Percentiles rank a stretch among this genome's conserved stretches.
Conservation (phyloP, 2,888 invertebrate genomes). For the Athrips mouffetella region DNA sequence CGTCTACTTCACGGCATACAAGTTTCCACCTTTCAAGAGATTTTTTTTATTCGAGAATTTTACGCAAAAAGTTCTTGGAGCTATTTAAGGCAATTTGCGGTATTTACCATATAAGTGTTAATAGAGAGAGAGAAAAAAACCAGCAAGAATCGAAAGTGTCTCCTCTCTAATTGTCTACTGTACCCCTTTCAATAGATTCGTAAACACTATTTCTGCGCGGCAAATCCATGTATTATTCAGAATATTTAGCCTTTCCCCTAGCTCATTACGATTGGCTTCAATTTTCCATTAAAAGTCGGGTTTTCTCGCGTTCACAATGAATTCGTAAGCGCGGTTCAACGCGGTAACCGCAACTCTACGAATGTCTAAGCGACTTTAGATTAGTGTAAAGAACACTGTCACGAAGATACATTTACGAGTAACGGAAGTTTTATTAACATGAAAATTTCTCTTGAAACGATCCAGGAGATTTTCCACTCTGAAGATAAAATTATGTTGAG, state of each 20-base stretch:
- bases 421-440: background rate
- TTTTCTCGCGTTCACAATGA: slow-evolving; percentile 58
- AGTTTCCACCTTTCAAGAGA: background rate
- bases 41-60: background rate
- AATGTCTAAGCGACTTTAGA: slow-evolving; percentile 22
- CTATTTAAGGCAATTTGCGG: background rate
- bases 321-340: slow-evolving; percentile 55
- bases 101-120: background rate
- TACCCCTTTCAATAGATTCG: background rate
- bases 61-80: background rate
- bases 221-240: slow-evolving; percentile 55
- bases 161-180: too few relatives aligned
- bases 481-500: too few relatives aligned
- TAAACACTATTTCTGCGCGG: slow-evolving; percentile 36
- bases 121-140: background rate
- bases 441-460: background rate
- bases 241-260: slow-evolving; percentile 52
- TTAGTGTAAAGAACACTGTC: slow-evolving; percentile 10
- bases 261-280: slow-evolving; percentile 56
- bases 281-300: slow-evolving; percentile 53
- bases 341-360: slow-evolving; percentile 53
- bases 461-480: too few relatives aligned
- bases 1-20: background rate
- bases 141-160: background rate
- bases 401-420: slow-evolving; percentile 1